Base-by-base conservation (phyloP, 2,797 vertebrate species). In the Ispidina picta region DNA sequence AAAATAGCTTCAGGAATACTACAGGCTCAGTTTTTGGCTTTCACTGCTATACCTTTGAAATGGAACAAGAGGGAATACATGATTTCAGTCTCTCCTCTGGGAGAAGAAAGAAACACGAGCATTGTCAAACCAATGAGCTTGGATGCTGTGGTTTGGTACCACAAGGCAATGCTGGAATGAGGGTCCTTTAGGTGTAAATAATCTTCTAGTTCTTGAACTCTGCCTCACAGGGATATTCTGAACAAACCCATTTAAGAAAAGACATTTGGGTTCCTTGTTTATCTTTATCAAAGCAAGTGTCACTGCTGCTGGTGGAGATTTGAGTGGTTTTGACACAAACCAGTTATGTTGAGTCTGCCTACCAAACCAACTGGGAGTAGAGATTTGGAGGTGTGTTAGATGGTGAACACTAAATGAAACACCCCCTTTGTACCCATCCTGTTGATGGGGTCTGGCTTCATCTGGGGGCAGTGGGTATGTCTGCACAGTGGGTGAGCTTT, bases 1-100 rank as follows among this genome's bases (percentile, higher is more conserved):
- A 48, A 93, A 94, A 89, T 28, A 85, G 29, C 82, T 93, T 62
- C 39, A 56, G 4, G 92, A 95, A 74, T 71, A 84, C 89, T 39
- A 14, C 35, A 88, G 75, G 31, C 63, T 78, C 0, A 0, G 10
- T 20, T 54, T 92, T 76, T 51, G 64, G 46, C 72, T 89, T 92
- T 62, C 65, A 71, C 68, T 65, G 72, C 81, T 89, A 71, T 56
- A 65, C 31, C 62, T 93, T 83, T n/a, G 8, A n/a, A 90, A 37
- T 2, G 71, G 79, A 89, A 10, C 63, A 78, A 49, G 68, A 68
- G 66, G 54, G 74, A 92, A 90, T 82, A 69, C 78, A 68, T 21
- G 22, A 15, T 76, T 94, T 79, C 17, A 74, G 72, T 86, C 46
- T 91, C 74, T 69, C 52, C 8, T 49, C 55, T 90, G 87, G 83